Percentiles rank a stretch among this genome's conserved stretches.
These are phyloP conservation scores for Spisula subtruncata DNA, from an alignment of 2,888 invertebrate genomes.

Conservation along the genomic window DNA sequence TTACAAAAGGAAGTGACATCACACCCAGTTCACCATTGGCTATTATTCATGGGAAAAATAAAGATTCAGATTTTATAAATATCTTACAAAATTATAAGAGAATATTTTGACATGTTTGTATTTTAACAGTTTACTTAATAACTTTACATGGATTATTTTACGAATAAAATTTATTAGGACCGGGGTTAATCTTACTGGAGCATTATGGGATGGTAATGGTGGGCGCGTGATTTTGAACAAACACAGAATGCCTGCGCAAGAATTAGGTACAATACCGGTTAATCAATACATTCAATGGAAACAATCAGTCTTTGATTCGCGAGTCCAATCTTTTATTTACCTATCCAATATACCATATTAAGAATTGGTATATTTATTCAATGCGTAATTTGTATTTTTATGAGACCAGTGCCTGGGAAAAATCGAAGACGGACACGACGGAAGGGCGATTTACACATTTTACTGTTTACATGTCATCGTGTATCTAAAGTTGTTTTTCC, in stretches of 20 bases:
- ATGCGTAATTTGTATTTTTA: constrained; percentile 33
- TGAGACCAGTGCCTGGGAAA: constrained; percentile 38
- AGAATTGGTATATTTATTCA: not conserved
- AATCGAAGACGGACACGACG: constrained; percentile 64
- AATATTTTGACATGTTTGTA: not conserved
- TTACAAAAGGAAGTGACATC: not conserved
- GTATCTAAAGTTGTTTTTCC: not conserved
- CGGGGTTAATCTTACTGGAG: constrained; percentile 49
- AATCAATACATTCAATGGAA: constrained; percentile 41
- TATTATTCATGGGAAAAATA: not conserved
- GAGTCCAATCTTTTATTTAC: constrained; percentile 26
- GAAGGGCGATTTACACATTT: constrained; percentile 46
- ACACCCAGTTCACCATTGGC: not conserved
- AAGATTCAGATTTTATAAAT: not conserved
- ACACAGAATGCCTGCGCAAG: constrained; percentile 84
- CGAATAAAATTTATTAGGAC: constrained; percentile 32
- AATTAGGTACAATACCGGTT: constrained; percentile 71
- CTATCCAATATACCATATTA: constrained; percentile 6
- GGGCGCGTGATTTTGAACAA: constrained; percentile 89
- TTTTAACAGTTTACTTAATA: not conserved
- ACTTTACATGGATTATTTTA: not conserved
- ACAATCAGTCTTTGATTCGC: constrained; percentile 27
- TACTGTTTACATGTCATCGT: not conserved
- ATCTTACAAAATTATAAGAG: not conserved
- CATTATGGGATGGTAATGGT: constrained; percentile 88